Percentiles rank a stretch among this genome's conserved stretches.
These are phyloP conservation scores for Enteromius viviparus DNA, from an alignment of 2,797 vertebrate species.

Conservation along the genomic window DNA sequence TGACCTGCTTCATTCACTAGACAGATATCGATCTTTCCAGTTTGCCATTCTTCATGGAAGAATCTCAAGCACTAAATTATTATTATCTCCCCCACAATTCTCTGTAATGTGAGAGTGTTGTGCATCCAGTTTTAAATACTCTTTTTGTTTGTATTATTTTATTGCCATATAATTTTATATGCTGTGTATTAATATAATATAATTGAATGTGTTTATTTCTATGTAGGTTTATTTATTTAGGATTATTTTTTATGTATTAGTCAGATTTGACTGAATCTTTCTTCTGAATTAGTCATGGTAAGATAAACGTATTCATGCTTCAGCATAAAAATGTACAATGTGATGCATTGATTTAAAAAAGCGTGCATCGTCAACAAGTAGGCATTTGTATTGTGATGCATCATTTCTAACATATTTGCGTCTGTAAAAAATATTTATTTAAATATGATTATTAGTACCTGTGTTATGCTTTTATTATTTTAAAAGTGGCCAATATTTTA, in stretches of 20 bases:
- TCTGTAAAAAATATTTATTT: background rate
- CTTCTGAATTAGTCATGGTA: background rate
- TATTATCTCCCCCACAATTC: background rate
- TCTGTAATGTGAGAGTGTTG: background rate
- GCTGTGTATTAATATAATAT: background rate
- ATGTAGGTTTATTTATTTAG: background rate
- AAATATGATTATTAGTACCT: background rate
- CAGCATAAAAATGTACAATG: background rate
- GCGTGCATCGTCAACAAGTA: no score
- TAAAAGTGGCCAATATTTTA: no score
- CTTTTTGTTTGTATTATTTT: background rate
- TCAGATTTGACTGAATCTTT: background rate
- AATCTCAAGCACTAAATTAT: background rate
- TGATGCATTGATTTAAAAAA: no score
- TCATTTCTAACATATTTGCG: background rate
- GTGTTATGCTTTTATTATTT: background rate
- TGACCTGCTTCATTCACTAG: background rate
- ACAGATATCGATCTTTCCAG: background rate
- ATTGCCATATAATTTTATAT: background rate
- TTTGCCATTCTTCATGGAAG: background rate
- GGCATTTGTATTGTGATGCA: background rate
- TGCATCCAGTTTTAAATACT: background rate
- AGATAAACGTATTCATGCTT: background rate
- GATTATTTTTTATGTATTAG: background rate
- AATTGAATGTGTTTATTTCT: background rate